Percentiles rank a stretch among this genome's conserved stretches.
Evolutionary conservation across 2,113 vertebrate genomes (phyloP).

Genomic region (Oncorhynchus kisutch): DNA sequence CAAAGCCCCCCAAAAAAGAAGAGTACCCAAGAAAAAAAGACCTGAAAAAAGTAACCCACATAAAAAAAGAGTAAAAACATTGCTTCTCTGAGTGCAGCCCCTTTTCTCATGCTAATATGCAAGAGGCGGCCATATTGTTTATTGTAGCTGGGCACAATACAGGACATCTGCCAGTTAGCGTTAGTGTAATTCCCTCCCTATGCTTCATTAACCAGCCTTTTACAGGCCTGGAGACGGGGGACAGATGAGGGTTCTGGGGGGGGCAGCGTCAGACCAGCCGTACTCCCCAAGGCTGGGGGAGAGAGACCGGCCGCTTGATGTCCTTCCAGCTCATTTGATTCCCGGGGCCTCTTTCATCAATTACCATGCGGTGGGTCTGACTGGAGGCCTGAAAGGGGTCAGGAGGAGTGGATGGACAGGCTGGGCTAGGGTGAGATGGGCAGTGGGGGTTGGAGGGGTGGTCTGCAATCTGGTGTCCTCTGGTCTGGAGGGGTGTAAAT

Average conservation of each 20-base stretch:
- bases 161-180: constrained; percentile 80
- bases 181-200: constrained; percentile 84
- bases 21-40: constrained; percentile 1
- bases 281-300: constrained; percentile 77
- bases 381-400: constrained; percentile 51
- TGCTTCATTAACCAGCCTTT: constrained; percentile 87
- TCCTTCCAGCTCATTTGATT: constrained; percentile 94
- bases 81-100: constrained; percentile 68
- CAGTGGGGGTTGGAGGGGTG: constrained; percentile 32
- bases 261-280: constrained; percentile 64
- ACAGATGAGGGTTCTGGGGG: not conserved
- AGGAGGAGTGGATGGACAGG: constrained; percentile 24
- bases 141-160: constrained; percentile 77
- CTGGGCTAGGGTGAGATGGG: not conserved
- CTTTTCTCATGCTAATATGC: constrained; percentile 77
- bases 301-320: constrained; percentile 80
- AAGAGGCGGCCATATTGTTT: constrained; percentile 79
- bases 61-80: constrained; percentile 73
- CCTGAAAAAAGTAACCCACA: constrained; percentile 24
- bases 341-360: constrained; percentile 81
- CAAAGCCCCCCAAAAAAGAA: constrained; percentile 21
- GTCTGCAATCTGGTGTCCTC: constrained; percentile 27
- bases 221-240: constrained; percentile 30
- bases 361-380: constrained; percentile 83
- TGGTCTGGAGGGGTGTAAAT: constrained; percentile 11